phyloP scores from a whole-genome alignment of 2,113 vertebrate genomes.

The Daboia siamensis region DNA sequence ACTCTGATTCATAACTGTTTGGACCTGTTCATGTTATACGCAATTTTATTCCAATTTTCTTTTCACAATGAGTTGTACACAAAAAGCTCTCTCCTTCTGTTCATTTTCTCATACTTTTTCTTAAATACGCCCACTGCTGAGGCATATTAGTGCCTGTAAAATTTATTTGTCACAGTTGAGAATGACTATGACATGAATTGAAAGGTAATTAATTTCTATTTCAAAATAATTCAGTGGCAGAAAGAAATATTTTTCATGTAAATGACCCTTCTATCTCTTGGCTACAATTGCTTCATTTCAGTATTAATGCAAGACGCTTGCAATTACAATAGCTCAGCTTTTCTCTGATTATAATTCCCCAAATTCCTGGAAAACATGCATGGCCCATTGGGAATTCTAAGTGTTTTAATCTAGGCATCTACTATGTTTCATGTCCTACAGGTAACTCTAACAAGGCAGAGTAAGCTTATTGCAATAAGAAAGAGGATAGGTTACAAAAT shows the following conservation, averaged over 20 bases:
- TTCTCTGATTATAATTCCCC: neutral
- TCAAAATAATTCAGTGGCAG: neutral
- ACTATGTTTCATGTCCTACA: neutral
- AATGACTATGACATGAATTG: neutral
- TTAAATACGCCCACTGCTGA: neutral
- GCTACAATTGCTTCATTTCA: neutral
- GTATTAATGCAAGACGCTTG: neutral
- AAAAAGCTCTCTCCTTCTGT: neutral
- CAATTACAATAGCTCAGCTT: neutral
- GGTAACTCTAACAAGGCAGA: neutral
- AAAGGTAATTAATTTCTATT: neutral
- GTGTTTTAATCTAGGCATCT: neutral
- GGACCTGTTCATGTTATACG: neutral
- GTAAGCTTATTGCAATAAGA: neutral
- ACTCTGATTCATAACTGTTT: neutral
- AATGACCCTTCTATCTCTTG: neutral
- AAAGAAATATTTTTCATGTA: neutral
- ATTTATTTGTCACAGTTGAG: neutral
- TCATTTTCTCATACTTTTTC: neutral
- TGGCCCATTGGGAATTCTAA: neutral
- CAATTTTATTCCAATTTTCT: neutral
- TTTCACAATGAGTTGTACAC: neutral
- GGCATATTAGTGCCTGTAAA: neutral
- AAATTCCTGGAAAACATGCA: neutral
- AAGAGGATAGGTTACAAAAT: neutral